Base-by-base conservation (phyloP, 2,797 vertebrate genomes). In the Ispidina picta region DNA sequence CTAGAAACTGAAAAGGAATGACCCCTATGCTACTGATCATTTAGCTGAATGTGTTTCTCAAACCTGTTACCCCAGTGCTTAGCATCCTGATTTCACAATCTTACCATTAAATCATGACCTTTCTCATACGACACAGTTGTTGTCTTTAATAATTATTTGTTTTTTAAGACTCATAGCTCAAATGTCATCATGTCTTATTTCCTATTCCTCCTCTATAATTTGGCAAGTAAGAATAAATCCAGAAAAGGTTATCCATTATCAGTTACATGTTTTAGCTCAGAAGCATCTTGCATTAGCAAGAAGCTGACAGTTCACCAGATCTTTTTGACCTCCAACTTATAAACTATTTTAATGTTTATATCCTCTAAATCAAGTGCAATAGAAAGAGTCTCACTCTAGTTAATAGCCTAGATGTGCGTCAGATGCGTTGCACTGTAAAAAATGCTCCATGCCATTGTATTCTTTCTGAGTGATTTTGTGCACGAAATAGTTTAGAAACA, bases 61-160 rank as follows among this genome's bases (percentile, higher is more conserved):
- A 81, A 92, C 76, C 74, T 66, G 89, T 80, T 96, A 91, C 80
- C 77, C 83, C 58, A 91, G 54, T 91, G 75, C 51, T 65, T 88
- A 81, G 63, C 88, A 92, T 93, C 89, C 77, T 86, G 79, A 89
- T 93, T 92, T 96, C 70, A 90, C 62, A 84, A 66, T 88, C 77
- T 94, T 96, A 82, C 94, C 96, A 97, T 95, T 96, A 96, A 96
- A 92, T 91, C 60, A 80, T 95, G 89, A 95, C 76, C 79, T 96
- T 97, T 97, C 83, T 41, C 54, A 82, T 74, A 78, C 0, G 12
- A 78, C 82, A 87, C 15, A 90, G 56, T 83, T 95, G 87, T 90
- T 96, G 83, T 91, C 89, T 91, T 91, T 88, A 95, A 92, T 88
- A 91, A 87, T 89, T 41, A 46, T 46, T 49, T 58, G 84, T 93